These are phyloP conservation scores for Cassiopea andromeda DNA, from an alignment of 30 jellyfish, hydroid and myxozoan species.

Conservation along the genomic window DNA sequence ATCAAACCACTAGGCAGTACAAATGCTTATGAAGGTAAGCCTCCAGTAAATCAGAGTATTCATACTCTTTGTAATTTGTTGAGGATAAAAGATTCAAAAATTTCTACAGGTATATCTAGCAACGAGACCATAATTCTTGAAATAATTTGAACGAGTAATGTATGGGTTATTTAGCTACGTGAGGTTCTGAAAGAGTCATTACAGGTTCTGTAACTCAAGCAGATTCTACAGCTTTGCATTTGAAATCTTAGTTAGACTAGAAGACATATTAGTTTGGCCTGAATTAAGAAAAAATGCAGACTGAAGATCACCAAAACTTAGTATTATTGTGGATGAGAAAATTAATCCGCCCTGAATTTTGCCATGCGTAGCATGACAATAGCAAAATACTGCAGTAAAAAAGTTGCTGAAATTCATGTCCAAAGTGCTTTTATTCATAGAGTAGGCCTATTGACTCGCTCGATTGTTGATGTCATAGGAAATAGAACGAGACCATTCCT, in stretches of 20 bases:
- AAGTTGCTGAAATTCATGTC: too few species aligned
- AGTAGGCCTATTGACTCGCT: too few species aligned
- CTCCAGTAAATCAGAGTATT: slow-evolving; percentile 15
- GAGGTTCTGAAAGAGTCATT: not conserved
- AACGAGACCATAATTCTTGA: slow-evolving; percentile 51
- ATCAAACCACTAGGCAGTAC: slow-evolving; percentile 13
- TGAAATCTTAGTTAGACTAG: slow-evolving; percentile 30
- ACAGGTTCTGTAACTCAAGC: slow-evolving; percentile 37
- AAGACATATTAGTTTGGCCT: too few species aligned
- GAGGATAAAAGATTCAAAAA: slow-evolving; percentile 55
- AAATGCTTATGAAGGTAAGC: slow-evolving; percentile 12
- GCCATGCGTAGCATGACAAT: too few species aligned
- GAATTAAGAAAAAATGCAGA: too few species aligned
- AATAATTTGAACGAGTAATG: slow-evolving; percentile 5
- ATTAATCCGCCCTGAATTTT: too few species aligned
- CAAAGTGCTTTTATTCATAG: too few species aligned
- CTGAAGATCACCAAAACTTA: too few species aligned
- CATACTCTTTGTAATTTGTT: slow-evolving; percentile 56
- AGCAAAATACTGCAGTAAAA: too few species aligned
- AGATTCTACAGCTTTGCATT: slow-evolving; percentile 35
- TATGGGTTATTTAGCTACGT: not conserved
- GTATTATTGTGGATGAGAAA: too few species aligned
- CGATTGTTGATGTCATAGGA: too few species aligned
- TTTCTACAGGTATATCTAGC: slow-evolving; percentile 32
- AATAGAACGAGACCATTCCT: too few species aligned